Evolutionary conservation across 2,797 vertebrate genomes (phyloP).

Genomic region (Liasis olivaceus): DNA sequence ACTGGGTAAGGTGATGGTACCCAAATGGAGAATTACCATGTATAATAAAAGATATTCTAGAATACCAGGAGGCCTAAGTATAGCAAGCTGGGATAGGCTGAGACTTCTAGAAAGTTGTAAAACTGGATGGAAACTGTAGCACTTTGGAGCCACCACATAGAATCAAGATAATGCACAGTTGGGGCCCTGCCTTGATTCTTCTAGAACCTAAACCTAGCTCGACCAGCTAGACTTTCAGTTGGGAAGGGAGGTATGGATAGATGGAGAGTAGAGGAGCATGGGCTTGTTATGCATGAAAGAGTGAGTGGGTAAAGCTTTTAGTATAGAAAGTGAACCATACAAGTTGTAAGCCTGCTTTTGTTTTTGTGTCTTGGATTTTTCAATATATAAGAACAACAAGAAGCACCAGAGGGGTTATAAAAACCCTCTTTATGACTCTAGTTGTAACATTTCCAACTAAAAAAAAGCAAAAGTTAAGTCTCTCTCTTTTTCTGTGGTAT

Average conservation of each 20-base stretch:
- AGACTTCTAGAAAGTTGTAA: not conserved
- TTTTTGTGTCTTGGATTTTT: not conserved
- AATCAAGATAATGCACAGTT: not conserved
- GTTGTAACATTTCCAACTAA: not conserved
- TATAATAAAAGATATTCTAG: not conserved
- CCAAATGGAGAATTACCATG: not conserved
- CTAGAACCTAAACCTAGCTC: not conserved
- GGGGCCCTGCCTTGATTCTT: not conserved
- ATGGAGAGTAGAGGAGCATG: not conserved
- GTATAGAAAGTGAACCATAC: not conserved
- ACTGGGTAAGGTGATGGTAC: not conserved
- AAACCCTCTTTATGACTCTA: not conserved
- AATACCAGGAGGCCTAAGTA: not conserved
- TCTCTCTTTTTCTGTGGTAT: not conserved
- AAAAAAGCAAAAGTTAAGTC: not conserved
- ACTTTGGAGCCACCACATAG: not conserved
- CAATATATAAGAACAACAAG: not conserved
- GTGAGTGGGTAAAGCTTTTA: not conserved
- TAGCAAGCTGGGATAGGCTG: not conserved
- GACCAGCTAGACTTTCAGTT: not conserved
- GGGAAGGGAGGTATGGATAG: not conserved
- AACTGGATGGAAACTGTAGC: not conserved
- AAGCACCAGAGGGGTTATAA: no score
- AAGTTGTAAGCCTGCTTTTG: not conserved
- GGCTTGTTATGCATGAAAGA: not conserved